Base-by-base conservation (phyloP, 2,888 invertebrate species). In the Mantis religiosa region DNA sequence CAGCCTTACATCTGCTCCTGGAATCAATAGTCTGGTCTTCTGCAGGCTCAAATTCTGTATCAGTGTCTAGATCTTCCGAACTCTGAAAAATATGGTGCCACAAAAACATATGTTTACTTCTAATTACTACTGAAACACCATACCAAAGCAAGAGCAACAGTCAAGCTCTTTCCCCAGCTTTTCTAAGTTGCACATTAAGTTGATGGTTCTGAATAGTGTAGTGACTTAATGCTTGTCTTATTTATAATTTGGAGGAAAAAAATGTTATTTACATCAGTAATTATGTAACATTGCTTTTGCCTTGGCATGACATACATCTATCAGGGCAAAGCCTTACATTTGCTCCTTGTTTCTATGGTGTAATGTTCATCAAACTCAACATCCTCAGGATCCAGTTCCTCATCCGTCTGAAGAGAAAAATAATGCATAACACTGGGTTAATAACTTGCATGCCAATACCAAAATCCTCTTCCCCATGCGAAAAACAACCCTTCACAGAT, bases 291-390 rank as follows among this genome's bases (percentile, higher is more conserved):
- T 28, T 84, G 83, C 87, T 88, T 82, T 30, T 84, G 28, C 88
- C 41, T 41, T 82, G 85, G 34, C 3, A 82, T 89, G 89, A 91
- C 83, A 92, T 54, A 85, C 47, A 54, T 85, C 47, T 41, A 85
- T 81, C n/a, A 87, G 85, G 54, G 54, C 54, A 85, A 47, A 47
- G n/a, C 82, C 96, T 96, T 95, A 97, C 97, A 98, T 96, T 98
- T 98, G 94, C 98, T 98, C 91, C 97, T 95, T 1, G 97, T 98
- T 93, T 98, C 98, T 92, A 97, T 93, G 0, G 97, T 97, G 93
- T 97, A 97, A 92, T 97, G 97, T 92, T 97, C 97, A 92, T 98
- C 97, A 89, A 97, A 94, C 92, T 97, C 97, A 86, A 98, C 97
- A 92, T 98, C 98, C 92, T 98, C 98, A 0, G 97, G 97, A 92